These are phyloP conservation scores for Spodoptera exigua DNA, from an alignment of 2,888 invertebrate species.

Conservation along the genomic window DNA sequence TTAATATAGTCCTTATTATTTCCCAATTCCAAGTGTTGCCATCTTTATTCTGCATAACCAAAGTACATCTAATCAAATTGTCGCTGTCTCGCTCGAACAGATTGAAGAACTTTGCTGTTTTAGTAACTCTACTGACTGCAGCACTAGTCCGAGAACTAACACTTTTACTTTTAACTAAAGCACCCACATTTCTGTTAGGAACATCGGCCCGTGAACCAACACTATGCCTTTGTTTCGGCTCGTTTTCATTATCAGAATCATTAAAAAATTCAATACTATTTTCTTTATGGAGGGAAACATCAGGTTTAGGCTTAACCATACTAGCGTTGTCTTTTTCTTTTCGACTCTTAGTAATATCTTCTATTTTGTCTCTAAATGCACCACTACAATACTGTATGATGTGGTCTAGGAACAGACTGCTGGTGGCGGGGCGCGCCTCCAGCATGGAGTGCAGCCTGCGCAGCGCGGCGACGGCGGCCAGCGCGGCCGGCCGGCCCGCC, in stretches of 20 bases:
- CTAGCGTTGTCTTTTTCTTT: conserved; percentile 83
- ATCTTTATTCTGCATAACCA: conserved; percentile 94
- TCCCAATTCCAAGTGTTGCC: conserved; percentile 97
- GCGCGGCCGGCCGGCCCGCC: conserved; percentile 93
- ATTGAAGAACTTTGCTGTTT: conserved; percentile 85
- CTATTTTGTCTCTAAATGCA: conserved; percentile 73
- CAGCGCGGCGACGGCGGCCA: conserved; percentile 94
- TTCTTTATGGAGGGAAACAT: conserved; percentile 70
- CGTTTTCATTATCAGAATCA: conserved; percentile 81
- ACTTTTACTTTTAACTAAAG: conserved; percentile 85
- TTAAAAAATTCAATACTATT: conserved; percentile 81
- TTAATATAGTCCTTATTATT: conserved; percentile 94
- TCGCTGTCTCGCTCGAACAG: conserved; percentile 90
- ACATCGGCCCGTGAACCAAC: conserved; percentile 83
- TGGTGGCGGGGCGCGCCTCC: conserved; percentile 94
- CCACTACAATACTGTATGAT: conserved; percentile 91
- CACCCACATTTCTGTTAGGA: conserved; percentile 82
- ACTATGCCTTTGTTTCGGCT: conserved; percentile 81
- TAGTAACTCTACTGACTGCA: conserved; percentile 80
- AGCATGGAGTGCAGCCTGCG: conserved; percentile 94
- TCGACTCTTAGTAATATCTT: conserved; percentile 75
- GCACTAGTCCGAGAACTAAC: conserved; percentile 83
- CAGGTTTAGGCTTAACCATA: conserved; percentile 71
- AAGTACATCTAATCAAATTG: conserved; percentile 93
- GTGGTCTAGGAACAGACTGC: conserved; percentile 95